A percentile compares a stretch with the other conserved stretches of the same genome.
Conservation (phyloP, 2,888 invertebrate genomes). For the Baccha elongata region DNA sequence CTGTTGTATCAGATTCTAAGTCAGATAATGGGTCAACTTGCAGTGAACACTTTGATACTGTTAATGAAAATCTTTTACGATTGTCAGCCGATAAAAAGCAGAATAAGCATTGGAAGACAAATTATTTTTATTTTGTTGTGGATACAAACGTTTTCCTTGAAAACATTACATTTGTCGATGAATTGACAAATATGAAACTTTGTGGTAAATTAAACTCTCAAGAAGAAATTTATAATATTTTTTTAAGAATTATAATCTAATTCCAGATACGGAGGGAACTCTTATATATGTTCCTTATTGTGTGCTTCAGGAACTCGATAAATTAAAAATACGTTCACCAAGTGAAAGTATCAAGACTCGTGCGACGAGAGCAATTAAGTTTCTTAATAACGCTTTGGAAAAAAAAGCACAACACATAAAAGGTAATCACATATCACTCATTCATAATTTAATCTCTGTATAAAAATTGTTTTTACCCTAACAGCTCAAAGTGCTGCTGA, state of each 20-base stretch:
- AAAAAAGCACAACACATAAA: constrained; percentile 73
- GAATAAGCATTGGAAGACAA: constrained; percentile 70
- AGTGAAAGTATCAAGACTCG: constrained; percentile 70
- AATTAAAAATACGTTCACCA: constrained; percentile 79
- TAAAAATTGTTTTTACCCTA: background rate
- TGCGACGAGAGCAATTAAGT: constrained; percentile 78
- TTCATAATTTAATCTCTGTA: background rate
- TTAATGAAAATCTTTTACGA: constrained; percentile 77
- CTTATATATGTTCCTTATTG: constrained; percentile 83
- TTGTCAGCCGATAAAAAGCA: constrained; percentile 72
- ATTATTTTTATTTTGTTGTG: constrained; percentile 81
- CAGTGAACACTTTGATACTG: constrained; percentile 74
- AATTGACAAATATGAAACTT: constrained; percentile 78
- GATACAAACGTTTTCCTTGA: constrained; percentile 84
- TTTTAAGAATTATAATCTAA: no score
- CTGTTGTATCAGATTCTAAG: background rate
- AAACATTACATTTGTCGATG: constrained; percentile 80
- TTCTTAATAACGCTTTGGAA: constrained; percentile 77
- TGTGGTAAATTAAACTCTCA: no score
- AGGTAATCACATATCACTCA: constrained; percentile 74
- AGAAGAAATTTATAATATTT: no score
- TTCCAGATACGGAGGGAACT: constrained; percentile 76
- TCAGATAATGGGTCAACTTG: constrained; percentile 32
- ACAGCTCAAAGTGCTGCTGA: constrained; percentile 83
- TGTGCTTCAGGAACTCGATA: constrained; percentile 84